These are phyloP conservation scores for Lissocephala sabroskyi DNA, from an alignment of 2,888 invertebrate genomes.

Conservation along the genomic window DNA sequence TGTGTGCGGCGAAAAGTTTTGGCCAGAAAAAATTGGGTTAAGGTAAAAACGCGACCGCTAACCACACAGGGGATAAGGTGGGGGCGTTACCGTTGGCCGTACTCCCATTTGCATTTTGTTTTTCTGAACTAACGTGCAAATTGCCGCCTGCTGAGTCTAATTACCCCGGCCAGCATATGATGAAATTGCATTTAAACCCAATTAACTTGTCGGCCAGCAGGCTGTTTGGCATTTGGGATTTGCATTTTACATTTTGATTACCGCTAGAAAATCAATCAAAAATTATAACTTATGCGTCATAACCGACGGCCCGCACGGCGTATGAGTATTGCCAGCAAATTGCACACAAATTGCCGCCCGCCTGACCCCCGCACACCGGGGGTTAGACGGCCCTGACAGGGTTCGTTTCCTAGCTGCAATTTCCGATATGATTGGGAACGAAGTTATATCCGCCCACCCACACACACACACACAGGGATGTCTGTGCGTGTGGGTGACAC, in stretches of 20 bases:
- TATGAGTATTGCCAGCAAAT: constrained; percentile 32
- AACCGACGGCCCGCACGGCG: constrained; percentile 3
- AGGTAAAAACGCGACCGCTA: constrained; percentile 14
- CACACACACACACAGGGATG: constrained; percentile 2
- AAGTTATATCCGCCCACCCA: constrained; percentile 44
- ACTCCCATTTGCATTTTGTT: constrained; percentile 21
- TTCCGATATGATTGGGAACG: constrained; percentile 50
- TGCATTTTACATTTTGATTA: constrained; percentile 23
- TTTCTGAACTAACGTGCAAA: constrained; percentile 16
- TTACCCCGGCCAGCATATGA: constrained; percentile 11
- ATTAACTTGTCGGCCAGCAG: not conserved
- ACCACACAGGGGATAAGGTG: not conserved
- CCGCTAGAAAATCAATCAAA: constrained; percentile 19
- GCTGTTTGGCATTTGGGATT: constrained; percentile 1
- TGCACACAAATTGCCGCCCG: constrained; percentile 18
- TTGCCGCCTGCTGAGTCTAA: constrained; percentile 16
- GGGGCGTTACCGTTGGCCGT: not conserved
- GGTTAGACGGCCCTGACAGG: constrained; percentile 2
- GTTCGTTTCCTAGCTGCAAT: constrained; percentile 34
- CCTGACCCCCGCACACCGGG: too few relatives aligned
- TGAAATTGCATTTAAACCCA: constrained; percentile 5
- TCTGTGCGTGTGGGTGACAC: constrained; percentile 12
- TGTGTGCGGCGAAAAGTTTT: constrained; percentile 39
- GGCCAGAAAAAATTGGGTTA: constrained; percentile 23
- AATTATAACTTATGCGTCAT: constrained; percentile 38